These are phyloP conservation scores for Lysandra bellargus DNA, from an alignment of 2,888 invertebrate species.

Conservation along the genomic window DNA sequence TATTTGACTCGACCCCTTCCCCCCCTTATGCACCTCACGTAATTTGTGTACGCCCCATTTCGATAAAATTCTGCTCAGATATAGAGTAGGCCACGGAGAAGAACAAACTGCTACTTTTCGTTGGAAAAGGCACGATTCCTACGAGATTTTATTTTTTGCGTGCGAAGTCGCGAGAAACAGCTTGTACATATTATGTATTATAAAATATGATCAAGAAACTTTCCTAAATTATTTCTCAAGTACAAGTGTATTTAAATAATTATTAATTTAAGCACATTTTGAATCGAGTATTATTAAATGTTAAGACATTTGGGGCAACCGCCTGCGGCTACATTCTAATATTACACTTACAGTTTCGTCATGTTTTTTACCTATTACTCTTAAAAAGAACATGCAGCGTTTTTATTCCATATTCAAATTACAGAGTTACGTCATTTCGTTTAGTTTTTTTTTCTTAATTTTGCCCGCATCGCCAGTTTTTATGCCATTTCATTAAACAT, in stretches of 20 bases:
- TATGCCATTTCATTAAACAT: slow-evolving; percentile 57
- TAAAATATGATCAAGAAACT: not conserved
- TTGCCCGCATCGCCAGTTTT: slow-evolving; percentile 60
- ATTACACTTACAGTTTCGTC: slow-evolving; percentile 27
- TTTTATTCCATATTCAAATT: slow-evolving; percentile 74
- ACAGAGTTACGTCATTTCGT: slow-evolving; percentile 69
- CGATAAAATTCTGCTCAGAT: not conserved
- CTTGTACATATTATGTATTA: not conserved
- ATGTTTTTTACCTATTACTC: slow-evolving; percentile 25
- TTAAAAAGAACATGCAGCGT: slow-evolving; percentile 36
- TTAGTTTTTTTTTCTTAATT: slow-evolving; percentile 64
- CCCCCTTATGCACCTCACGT: too few relatives aligned
- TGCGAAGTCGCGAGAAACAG: not conserved
- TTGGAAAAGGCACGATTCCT: not conserved
- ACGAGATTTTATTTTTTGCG: not conserved
- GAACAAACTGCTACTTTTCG: not conserved
- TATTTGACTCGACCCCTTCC: too few relatives aligned
- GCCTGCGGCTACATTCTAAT: slow-evolving; percentile 20
- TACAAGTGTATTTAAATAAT: not conserved
- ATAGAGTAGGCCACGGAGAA: not conserved
- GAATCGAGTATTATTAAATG: slow-evolving; percentile 32
- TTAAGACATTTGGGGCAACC: slow-evolving; percentile 25
- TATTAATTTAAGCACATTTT: slow-evolving; percentile 44
- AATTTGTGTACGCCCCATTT: not conserved
- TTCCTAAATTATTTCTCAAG: not conserved